Evolutionary conservation across 2,888 invertebrate species (phyloP).

Genomic region (Andrena camellia): DNA sequence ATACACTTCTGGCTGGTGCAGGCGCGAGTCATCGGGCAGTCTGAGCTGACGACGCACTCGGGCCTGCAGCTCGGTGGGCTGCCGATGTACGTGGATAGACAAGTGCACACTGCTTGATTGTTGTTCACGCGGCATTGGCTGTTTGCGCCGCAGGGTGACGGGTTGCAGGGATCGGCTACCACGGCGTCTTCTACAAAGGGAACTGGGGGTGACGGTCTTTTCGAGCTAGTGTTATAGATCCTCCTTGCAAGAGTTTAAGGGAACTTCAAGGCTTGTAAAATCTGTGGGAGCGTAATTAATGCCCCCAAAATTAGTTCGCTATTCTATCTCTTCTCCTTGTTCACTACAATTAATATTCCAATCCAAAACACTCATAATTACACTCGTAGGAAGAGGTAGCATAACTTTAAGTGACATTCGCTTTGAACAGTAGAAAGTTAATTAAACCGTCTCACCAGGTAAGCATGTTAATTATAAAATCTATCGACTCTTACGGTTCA

Average conservation of each 20-base stretch:
- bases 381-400: too few species aligned
- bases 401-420: too few species aligned
- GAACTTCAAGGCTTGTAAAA: too few species aligned
- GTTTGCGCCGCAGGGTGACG: conserved; percentile 86
- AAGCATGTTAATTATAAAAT: too few species aligned
- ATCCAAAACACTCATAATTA: too few species aligned
- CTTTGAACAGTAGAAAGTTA: too few species aligned
- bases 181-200: conserved; percentile 47
- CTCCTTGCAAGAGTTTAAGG: background rate
- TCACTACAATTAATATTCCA: too few species aligned
- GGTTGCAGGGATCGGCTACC: conserved; percentile 81
- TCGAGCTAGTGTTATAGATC: background rate
- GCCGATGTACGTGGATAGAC: conserved; percentile 90
- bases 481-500: conserved; percentile 79
- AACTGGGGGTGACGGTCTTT: conserved; percentile 82
- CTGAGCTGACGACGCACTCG: conserved; percentile 92
- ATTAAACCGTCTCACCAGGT: too few species aligned
- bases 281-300: too few species aligned
- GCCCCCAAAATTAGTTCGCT: too few species aligned
- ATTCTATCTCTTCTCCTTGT: too few species aligned
- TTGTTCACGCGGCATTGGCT: conserved; percentile 85
- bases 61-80: conserved; percentile 92
- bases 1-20: conserved; percentile 93
- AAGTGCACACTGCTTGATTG: conserved; percentile 89
- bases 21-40: conserved; percentile 91